phyloP scores from a whole-genome alignment of 2,888 invertebrate genomes.

The Lochmaea crataegi region DNA sequence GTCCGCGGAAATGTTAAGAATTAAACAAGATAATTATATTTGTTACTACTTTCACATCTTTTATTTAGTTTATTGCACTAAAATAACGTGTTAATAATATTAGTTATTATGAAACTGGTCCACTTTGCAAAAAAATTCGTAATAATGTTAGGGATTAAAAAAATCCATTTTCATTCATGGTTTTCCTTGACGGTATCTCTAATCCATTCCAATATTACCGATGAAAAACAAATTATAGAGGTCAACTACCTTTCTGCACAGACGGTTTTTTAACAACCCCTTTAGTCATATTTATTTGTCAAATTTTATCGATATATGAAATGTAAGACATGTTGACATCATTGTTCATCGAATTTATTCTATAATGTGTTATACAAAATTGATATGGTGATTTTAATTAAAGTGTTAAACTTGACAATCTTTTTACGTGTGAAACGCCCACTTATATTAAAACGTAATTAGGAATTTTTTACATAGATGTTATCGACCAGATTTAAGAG shows the following conservation, averaged over 20 bases:
- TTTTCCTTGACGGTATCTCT: neutral
- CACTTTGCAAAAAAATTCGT: too few relatives aligned
- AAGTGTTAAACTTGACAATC: neutral
- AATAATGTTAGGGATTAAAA: too few relatives aligned
- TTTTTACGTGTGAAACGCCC: conserved; percentile 25
- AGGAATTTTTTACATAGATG: conserved; percentile 41
- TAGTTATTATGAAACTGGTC: too few relatives aligned
- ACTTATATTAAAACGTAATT: conserved; percentile 37
- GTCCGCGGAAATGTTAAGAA: too few relatives aligned
- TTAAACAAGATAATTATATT: too few relatives aligned
- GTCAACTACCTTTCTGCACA: neutral
- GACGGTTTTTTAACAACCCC: neutral
- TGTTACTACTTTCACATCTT: too few relatives aligned
- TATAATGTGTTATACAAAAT: neutral
- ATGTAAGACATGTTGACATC: neutral
- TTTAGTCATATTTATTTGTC: neutral
- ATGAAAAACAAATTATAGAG: neutral
- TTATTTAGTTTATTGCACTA: too few relatives aligned
- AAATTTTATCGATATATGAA: neutral
- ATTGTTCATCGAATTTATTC: neutral
- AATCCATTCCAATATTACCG: neutral
- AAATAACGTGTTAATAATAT: too few relatives aligned
- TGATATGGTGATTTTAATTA: neutral
- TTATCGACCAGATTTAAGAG: conserved; percentile 48
- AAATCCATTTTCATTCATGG: too few relatives aligned